phyloP scores from a whole-genome alignment of 2,888 invertebrate genomes.

The Parnassius orleans region DNA sequence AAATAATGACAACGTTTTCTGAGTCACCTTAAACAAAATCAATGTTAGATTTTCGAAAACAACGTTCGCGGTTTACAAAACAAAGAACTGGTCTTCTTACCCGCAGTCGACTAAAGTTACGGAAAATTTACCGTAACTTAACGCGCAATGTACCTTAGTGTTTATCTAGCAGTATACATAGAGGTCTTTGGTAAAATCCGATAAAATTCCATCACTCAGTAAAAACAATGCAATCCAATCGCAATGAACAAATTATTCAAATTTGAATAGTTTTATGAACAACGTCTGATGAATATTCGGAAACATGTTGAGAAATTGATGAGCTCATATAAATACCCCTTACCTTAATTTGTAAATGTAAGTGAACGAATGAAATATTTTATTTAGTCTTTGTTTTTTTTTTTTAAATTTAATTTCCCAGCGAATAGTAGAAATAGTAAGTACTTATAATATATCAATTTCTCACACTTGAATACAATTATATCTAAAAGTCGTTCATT shows the following conservation, averaged over 20 bases:
- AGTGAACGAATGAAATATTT: conserved; percentile 1
- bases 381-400: conserved; percentile 1
- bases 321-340: too few species aligned
- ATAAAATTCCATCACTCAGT: neutral
- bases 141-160: too few species aligned
- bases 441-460: neutral
- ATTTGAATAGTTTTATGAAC: conserved; percentile 1
- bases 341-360: neutral
- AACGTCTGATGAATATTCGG: neutral
- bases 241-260: conserved; percentile 10
- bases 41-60: too few species aligned
- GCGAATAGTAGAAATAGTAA: neutral
- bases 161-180: too few species aligned
- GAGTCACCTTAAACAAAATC: too few species aligned
- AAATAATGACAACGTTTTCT: too few species aligned
- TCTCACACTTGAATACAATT: neutral
- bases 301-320: too few species aligned
- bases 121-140: too few species aligned
- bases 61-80: too few species aligned
- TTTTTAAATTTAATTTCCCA: neutral
- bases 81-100: too few species aligned
- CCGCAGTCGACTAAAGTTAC: too few species aligned
- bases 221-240: neutral
- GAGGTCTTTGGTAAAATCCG: neutral
- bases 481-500: neutral